Evolutionary conservation across 37 sponge, comb jelly and placozoan species (phyloP).

Genomic region (Eunapius fragilis): DNA sequence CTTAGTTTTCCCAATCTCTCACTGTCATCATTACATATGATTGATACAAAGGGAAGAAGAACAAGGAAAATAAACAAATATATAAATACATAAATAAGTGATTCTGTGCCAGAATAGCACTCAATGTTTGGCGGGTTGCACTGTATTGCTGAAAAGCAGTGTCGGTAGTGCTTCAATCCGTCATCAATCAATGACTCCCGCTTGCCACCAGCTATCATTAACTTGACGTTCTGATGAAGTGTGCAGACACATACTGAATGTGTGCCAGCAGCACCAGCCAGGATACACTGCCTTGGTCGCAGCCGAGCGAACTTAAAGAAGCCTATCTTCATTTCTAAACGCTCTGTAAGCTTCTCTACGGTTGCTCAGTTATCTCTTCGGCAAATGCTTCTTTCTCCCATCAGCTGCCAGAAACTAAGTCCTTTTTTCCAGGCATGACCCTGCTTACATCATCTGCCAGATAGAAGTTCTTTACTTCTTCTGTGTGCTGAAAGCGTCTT

Average conservation of each 20-base stretch:
- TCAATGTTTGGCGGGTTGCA: slow-evolving; percentile 35
- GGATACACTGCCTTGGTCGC: slow-evolving; percentile 49
- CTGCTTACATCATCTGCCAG: slow-evolving; percentile 37
- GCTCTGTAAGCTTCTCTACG: slow-evolving; percentile 29
- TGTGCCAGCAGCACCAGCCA: slow-evolving; percentile 61
- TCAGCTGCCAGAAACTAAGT: slow-evolving; percentile 26
- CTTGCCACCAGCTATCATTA: slow-evolving; percentile 20
- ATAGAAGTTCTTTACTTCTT: slow-evolving; percentile 25
- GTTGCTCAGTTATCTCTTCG: slow-evolving; percentile 43
- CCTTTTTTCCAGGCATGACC: slow-evolving; percentile 65
- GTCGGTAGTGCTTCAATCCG: slow-evolving; percentile 19
- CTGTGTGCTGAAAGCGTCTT: neutral
- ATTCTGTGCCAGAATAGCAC: slow-evolving; percentile 30
- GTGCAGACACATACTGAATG: slow-evolving; percentile 70
- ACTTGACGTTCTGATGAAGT: slow-evolving; percentile 54
- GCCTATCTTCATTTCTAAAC: slow-evolving; percentile 39
- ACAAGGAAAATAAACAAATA: no score
- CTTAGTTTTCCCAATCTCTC: no score
- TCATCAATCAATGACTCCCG: neutral
- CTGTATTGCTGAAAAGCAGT: slow-evolving; percentile 32
- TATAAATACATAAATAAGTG: no score
- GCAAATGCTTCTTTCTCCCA: slow-evolving; percentile 4
- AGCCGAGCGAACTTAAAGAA: slow-evolving; percentile 67
- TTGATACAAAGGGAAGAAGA: no score
- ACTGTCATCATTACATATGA: no score